These are phyloP conservation scores for Pristionchus fissidentatus DNA, from an alignment of 2,888 invertebrate genomes.

Conservation along the genomic window DNA sequence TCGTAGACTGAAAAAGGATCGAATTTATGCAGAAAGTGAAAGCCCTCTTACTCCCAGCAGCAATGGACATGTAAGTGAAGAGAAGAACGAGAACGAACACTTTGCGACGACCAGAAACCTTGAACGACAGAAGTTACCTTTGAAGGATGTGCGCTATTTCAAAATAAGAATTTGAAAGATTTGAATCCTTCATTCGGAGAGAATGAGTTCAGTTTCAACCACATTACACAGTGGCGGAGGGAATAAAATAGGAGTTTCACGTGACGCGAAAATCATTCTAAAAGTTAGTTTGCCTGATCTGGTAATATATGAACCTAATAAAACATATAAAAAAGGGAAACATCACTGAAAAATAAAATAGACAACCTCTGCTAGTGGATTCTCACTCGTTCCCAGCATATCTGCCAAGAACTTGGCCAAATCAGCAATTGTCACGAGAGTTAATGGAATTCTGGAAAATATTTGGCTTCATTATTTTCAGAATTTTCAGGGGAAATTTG, in stretches of 20 bases:
- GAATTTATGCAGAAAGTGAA: background rate
- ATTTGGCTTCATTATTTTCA: background rate
- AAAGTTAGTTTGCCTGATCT: too few relatives aligned
- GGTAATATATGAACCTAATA: too few relatives aligned
- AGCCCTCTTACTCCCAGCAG: constrained; percentile 63
- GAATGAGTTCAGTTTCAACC: background rate
- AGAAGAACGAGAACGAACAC: constrained; percentile 64
- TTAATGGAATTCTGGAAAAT: constrained; percentile 71
- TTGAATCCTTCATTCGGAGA: too few relatives aligned
- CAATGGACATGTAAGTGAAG: constrained; percentile 69
- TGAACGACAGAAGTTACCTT: background rate
- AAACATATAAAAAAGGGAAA: background rate
- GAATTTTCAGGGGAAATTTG: background rate
- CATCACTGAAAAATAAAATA: background rate
- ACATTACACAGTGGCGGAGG: background rate
- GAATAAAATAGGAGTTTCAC: too few relatives aligned
- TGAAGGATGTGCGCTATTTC: background rate
- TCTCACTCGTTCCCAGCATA: constrained; percentile 56
- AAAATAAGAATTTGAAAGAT: too few relatives aligned
- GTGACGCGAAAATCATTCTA: too few relatives aligned
- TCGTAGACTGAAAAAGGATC: background rate
- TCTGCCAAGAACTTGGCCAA: constrained; percentile 74
- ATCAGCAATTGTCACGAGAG: constrained; percentile 74
- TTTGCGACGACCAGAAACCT: constrained; percentile 52
- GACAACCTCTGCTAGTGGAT: constrained; percentile 54